phyloP scores from a whole-genome alignment of 2,888 invertebrate genomes.

The Euclidia mi region DNA sequence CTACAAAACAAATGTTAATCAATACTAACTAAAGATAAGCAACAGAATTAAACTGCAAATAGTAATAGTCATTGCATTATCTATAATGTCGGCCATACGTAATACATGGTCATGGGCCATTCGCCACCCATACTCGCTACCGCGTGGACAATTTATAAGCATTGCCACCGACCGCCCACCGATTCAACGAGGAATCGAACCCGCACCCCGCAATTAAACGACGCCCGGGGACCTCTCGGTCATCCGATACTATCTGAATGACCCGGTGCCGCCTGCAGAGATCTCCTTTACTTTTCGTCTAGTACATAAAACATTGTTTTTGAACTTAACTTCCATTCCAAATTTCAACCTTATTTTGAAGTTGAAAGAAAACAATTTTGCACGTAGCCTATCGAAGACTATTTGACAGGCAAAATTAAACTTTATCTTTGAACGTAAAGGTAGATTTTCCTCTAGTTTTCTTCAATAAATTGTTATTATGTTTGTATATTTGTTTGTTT shows the following conservation, averaged over 20 bases:
- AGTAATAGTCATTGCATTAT: conserved; percentile 31
- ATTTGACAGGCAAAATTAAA: conserved; percentile 1
- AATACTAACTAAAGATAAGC: conserved; percentile 8
- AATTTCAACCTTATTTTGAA: conserved; percentile 18
- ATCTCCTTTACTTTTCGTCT: conserved; percentile 59
- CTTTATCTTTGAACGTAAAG: not conserved
- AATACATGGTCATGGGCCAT: conserved; percentile 55
- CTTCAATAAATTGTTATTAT: conserved; percentile 27
- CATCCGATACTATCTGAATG: conserved; percentile 78
- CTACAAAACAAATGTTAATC: conserved; percentile 7
- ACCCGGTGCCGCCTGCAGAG: conserved; percentile 76
- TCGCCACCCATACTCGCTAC: conserved; percentile 78
- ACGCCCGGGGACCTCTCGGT: conserved; percentile 79
- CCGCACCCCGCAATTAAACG: conserved; percentile 81
- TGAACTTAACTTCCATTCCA: not conserved
- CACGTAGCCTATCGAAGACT: accelerated
- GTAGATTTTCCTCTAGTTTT: conserved; percentile 1
- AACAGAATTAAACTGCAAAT: conserved; percentile 32
- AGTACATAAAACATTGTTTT: conserved; percentile 44
- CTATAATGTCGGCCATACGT: conserved; percentile 28
- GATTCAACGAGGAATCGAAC: conserved; percentile 75
- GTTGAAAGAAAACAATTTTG: conserved; percentile 13
- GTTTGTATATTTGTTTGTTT: conserved; percentile 58
- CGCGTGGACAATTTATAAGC: conserved; percentile 77
- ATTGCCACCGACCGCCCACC: conserved; percentile 78